Base-by-base conservation (phyloP, 1,140 invertebrate genomes). In the Lethrus apterus region DNA sequence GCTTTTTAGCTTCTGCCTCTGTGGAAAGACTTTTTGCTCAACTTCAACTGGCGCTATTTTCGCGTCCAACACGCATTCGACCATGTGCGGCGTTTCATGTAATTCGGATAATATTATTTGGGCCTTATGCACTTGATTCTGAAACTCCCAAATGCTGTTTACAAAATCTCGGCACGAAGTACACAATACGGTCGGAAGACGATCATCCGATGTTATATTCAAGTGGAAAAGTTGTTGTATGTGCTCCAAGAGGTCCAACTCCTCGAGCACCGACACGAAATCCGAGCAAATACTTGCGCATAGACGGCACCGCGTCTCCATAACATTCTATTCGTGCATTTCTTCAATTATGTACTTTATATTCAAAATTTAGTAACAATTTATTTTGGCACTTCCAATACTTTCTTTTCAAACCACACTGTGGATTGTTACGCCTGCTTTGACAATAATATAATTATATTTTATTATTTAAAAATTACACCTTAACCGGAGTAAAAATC, bases 281-380 rank as follows among this genome's bases (percentile, higher is more conserved):
- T 57, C 50, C 4, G 41, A 21, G 29, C 38, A 45, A 11, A 31
- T 20, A 47, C 72, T 69, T 51, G 72, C 74, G 55, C 74, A 76
- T 17, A 77, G 63, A 53, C 74, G 70, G 62, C 74, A 77, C 14
- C 58, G 53, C 7, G 52, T 33, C 31, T 54, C 58, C 61, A 63
- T 63, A 33, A 49, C 52, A 51, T 56, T 48, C 17, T 41, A n/a
- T n/a, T n/a, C n/a, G n/a, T n/a, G n/a, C n/a, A n/a, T n/a, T 26
- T 13, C 15, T 7, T 42, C 15, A 2, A 7, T 17, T 11, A 26
- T n/a, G n/a, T n/a, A n/a, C n/a, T n/a, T n/a, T n/a, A n/a, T n/a
- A n/a, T n/a, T n/a, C n/a, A n/a, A n/a, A n/a, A n/a, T n/a, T n/a
- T n/a, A n/a, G n/a, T n/a, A n/a, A n/a, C n/a, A n/a, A n/a, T n/a